Evolutionary conservation across 2,888 invertebrate species (phyloP).

Genomic region (Drosophila affinis): DNA sequence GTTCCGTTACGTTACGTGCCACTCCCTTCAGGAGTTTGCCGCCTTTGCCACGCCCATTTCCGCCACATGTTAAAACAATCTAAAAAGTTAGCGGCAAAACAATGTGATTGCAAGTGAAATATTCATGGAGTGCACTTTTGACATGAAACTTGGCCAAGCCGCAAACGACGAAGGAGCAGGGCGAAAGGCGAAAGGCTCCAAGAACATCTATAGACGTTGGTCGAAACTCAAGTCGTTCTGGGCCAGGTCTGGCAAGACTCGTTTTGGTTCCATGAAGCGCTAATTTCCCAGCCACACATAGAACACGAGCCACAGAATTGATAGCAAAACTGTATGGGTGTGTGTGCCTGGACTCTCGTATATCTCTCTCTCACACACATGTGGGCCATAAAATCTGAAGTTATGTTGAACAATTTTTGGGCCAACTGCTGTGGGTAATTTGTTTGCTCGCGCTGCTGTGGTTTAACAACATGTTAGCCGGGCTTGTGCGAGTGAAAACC

Average conservation of each 20-base stretch:
- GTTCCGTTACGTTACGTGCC: conserved; percentile 57
- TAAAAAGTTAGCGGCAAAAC: conserved; percentile 78
- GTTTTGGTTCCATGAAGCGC: conserved; percentile 50
- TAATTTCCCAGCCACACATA: conserved; percentile 57
- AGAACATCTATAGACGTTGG: neutral
- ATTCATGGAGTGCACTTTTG: conserved; percentile 74
- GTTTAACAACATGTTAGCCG: conserved; percentile 45
- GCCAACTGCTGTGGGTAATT: conserved; percentile 72
- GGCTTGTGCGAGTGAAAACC: conserved; percentile 12
- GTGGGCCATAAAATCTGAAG: conserved; percentile 74
- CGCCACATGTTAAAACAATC: conserved; percentile 78
- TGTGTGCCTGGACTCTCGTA: conserved; percentile 6
- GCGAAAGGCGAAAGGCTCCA: neutral
- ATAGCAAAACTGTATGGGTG: conserved; percentile 58
- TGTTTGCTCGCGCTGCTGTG: conserved; percentile 57
- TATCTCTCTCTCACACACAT: conserved; percentile 52
- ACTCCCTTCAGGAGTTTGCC: conserved; percentile 26
- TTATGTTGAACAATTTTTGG: conserved; percentile 68
- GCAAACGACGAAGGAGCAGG: conserved; percentile 34
- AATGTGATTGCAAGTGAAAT: conserved; percentile 81
- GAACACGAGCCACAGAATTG: conserved; percentile 55
- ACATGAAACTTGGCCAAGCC: conserved; percentile 53
- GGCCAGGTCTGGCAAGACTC: conserved; percentile 20
- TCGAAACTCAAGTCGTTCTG: neutral
- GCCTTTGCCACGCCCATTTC: conserved; percentile 64